phyloP scores from a whole-genome alignment of 2,797 vertebrate species.

The Corythornis leucogaster region DNA sequence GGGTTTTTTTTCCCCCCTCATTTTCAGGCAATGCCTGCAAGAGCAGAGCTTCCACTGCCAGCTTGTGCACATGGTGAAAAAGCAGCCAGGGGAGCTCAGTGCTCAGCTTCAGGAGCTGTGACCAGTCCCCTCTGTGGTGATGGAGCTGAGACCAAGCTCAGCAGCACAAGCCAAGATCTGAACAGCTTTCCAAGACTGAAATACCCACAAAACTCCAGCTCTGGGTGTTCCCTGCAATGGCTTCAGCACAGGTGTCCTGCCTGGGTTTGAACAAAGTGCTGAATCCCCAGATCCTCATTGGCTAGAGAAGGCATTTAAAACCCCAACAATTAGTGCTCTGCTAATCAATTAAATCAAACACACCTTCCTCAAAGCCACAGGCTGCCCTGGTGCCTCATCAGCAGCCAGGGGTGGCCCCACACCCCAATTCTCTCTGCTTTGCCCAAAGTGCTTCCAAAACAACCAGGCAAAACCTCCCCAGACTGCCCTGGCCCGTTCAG shows the following conservation, averaged over 20 bases:
- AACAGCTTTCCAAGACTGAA: neutral
- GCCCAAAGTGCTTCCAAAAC: neutral
- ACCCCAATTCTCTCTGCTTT: rapidly evolving
- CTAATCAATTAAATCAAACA: neutral
- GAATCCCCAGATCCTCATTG: neutral
- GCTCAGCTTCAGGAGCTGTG: neutral
- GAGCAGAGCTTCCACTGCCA: neutral
- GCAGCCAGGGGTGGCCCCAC: neutral
- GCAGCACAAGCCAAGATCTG: neutral
- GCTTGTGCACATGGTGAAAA: neutral
- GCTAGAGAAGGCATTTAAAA: neutral
- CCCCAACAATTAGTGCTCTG: neutral
- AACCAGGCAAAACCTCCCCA: rapidly evolving
- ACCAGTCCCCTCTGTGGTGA: neutral
- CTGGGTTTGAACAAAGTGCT: neutral
- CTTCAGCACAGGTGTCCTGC: rapidly evolving
- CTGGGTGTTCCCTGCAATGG: neutral
- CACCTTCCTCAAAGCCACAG: neutral
- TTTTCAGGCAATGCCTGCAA: neutral
- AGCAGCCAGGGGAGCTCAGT: neutral
- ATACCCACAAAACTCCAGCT: neutral
- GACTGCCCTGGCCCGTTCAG: rapidly evolving
- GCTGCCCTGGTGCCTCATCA: neutral
- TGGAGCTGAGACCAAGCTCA: neutral
- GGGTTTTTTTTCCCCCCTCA: neutral